phyloP scores from a whole-genome alignment of 92 coral and sea anemone genomes.

The Metridium senile region DNA sequence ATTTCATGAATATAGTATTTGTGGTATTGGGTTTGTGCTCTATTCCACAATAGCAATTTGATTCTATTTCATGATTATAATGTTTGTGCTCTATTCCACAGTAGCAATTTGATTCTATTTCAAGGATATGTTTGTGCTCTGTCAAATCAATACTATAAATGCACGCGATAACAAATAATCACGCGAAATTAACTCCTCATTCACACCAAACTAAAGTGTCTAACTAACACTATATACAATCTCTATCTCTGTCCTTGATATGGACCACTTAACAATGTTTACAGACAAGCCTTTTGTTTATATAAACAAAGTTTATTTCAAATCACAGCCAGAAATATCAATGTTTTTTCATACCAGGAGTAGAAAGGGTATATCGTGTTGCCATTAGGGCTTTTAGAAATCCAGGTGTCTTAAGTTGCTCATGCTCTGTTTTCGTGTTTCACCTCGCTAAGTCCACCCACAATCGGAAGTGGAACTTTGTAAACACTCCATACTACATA shows the following conservation, averaged over 20 bases:
- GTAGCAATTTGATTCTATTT: not conserved
- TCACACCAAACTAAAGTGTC: not conserved
- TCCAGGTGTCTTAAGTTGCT: too few relatives aligned
- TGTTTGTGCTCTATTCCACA: not conserved
- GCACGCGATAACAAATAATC: not conserved
- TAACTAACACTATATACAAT: too few relatives aligned
- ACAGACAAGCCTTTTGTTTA: not conserved
- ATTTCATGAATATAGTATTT: not conserved
- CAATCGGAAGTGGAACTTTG: not conserved
- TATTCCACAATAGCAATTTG: not conserved
- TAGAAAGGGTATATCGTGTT: too few relatives aligned
- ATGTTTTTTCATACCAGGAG: too few relatives aligned
- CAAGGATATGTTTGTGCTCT: too few relatives aligned
- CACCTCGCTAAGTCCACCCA: not conserved
- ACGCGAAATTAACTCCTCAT: not conserved
- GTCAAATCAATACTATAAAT: not conserved
- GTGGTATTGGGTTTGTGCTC: not conserved
- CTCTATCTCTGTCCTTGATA: too few relatives aligned
- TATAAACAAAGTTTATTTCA: not conserved
- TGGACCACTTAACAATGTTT: not conserved
- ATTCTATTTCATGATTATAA: not conserved
- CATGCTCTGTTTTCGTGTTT: not conserved
- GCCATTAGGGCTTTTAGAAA: too few relatives aligned
- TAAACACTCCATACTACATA: not conserved
- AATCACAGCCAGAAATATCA: not conserved